Evolutionary conservation across 2,888 invertebrate genomes (phyloP).

Genomic region (Herminia tarsipennalis): DNA sequence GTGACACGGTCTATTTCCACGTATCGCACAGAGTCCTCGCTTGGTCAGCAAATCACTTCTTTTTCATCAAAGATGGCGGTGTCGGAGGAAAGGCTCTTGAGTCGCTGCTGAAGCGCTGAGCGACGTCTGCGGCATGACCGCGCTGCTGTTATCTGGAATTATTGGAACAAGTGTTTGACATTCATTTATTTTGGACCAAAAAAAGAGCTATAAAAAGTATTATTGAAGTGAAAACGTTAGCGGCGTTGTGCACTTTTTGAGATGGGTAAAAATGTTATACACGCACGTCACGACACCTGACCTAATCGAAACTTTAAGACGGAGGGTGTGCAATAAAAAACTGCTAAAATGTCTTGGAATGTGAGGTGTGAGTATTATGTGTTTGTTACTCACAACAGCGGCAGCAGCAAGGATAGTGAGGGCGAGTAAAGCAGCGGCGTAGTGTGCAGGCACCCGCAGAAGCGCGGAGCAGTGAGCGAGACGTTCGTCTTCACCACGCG

Average conservation of each 20-base stretch:
- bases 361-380: too few relatives aligned
- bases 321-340: background rate
- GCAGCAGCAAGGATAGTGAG: conserved; percentile 77
- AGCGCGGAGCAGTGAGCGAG: conserved; percentile 92
- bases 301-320: too few relatives aligned
- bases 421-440: conserved; percentile 86
- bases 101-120: conserved; percentile 91
- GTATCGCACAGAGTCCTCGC: conserved; percentile 97
- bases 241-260: too few relatives aligned
- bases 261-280: too few relatives aligned
- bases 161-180: background rate
- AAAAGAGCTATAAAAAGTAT: background rate
- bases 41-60: conserved; percentile 97
- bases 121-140: conserved; percentile 89
- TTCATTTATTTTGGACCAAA: background rate
- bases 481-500: conserved; percentile 92
- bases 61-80: conserved; percentile 94
- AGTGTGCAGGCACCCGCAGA: conserved; percentile 91
- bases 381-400: conserved; percentile 83
- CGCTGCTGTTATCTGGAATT: conserved; percentile 65
- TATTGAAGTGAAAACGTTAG: too few relatives aligned
- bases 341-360: background rate
- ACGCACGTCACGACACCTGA: too few relatives aligned
- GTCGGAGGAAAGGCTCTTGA: conserved; percentile 93
- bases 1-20: conserved; percentile 96